Base-by-base conservation (phyloP, 2,888 invertebrate genomes). In the Zaprionus bogoriensis region DNA sequence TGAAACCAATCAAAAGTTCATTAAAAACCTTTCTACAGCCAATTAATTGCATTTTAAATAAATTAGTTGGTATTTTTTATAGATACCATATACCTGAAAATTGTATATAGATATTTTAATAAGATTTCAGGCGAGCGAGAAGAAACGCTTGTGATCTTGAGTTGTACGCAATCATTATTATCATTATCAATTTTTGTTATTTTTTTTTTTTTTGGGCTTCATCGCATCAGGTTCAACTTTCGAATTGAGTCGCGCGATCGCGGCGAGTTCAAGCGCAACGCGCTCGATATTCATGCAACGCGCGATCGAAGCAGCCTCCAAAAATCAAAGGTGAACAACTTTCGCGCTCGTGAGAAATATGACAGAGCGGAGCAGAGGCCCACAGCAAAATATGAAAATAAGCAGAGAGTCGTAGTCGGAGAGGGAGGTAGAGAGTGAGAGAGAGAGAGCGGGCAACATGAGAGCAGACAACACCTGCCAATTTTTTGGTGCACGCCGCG, bases 321-420 rank as follows among this genome's bases (percentile, higher is more conserved):
- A 85, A 58, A 67, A 55, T 57, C 77, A 82, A 85, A 83, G 87
- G 87, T 83, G 79, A 87, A 82, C 82, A 83, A 87, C 87, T 83
- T 83, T 83, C 82, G 82, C 87, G 82, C 64, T 80, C 80, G 84
- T 86, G 80, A 84, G 81, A 81, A 81, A 77, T 77, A 81, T 80
- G 84, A 80, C 83, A 67, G 60, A 62, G 53, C 55, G 12, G 32
- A 64, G 39, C 12, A 17, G 14, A 32, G 46, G 46, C 27, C 47
- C 59, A 54, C 67, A 65, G 36, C 45, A 74, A 55, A 68, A 74
- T 58, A 74, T 54, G 45, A 60, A 66, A 74, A 72, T 52, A 23
- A 61, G 12, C 51, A 51, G 28, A 22, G 27, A 14, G 55, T 32
- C 17, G 32, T 6, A 17, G 9, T 39, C 20, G 22, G 6, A 22